Base-by-base conservation (phyloP, 2,797 vertebrate genomes). In the Lophotriccus pileatus region DNA sequence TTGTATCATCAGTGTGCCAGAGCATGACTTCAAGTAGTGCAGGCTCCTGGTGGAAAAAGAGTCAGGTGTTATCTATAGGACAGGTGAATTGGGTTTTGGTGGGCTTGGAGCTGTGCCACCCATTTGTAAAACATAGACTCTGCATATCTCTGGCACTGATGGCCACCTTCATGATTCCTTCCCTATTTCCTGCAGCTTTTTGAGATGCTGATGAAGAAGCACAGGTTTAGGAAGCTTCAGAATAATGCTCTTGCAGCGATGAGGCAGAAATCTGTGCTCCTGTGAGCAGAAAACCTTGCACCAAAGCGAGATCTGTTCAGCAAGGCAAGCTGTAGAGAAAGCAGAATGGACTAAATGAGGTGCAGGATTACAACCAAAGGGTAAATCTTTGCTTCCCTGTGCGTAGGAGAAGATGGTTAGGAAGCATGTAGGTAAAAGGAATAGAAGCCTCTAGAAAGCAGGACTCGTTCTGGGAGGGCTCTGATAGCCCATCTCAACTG, bases 401-500 rank as follows among this genome's bases (percentile, higher is more conserved):
- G 32, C 36, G 27, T 56, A 4, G 59, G 64, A 59, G 67, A n/a
- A 58, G 8, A 22, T 58, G 6, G 27, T 9, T 63, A 30, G 62
- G 66, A 84, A 62, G 19, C 39, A 17, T 0, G 0, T 12, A 32
- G 17, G 10, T 72, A 50, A 64, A 75, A 56, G 32, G 13, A 12
- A 43, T 22, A 58, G 30, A 62, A 81, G n/a, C 21, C 52, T 80
- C 0, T 8, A 27, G 80, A n/a, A 59, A 46, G 15, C 24, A 77
- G 34, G 19, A 5, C n/a, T 58, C 17, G 14, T 50, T 60, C 49
- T 83, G 18, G 14, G 30, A 47, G 30, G 32, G 5, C 41, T 86
- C 25, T 0, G 0, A 1, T 5, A 28, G 39, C 20, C 17, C 0
- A 0, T 18, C 41, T 56, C 44, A 20, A 32, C 49, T 85, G 14